phyloP scores from a whole-genome alignment of 2,888 invertebrate species.

The Tipula confusa region DNA sequence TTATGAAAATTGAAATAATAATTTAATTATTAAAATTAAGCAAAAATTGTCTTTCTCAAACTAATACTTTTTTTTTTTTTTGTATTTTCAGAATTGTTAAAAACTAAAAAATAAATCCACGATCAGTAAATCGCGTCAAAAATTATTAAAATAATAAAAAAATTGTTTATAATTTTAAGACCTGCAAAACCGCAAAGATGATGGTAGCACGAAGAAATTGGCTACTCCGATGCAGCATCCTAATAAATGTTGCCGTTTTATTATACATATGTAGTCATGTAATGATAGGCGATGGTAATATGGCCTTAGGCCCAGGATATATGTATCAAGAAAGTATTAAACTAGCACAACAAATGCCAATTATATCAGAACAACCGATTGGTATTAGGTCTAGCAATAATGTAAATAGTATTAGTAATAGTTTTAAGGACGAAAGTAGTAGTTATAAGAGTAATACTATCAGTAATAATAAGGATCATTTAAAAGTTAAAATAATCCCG shows the following conservation, averaged over 20 bases:
- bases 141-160: not conserved
- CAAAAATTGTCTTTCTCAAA: not conserved
- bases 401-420: not conserved
- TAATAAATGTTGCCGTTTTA: slow-evolving; percentile 67
- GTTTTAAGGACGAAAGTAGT: not conserved
- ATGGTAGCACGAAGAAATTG: slow-evolving; percentile 62
- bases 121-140: not conserved
- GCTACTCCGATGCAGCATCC: slow-evolving; percentile 68
- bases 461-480: not conserved
- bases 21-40: not conserved
- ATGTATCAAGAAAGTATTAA: slow-evolving; percentile 41
- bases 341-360: slow-evolving; percentile 33
- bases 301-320: slow-evolving; percentile 43
- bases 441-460: not conserved
- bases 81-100: not conserved
- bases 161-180: not conserved
- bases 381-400: not conserved
- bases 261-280: slow-evolving; percentile 67
- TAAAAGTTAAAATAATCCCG: not conserved
- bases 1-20: no score
- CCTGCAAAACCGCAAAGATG: slow-evolving; percentile 31
- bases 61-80: not conserved
- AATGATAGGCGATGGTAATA: slow-evolving; percentile 49
- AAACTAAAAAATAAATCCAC: not conserved
- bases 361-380: not conserved